Conservation (phyloP, 2,888 invertebrate genomes). For the Bruchidius siliquastri region DNA sequence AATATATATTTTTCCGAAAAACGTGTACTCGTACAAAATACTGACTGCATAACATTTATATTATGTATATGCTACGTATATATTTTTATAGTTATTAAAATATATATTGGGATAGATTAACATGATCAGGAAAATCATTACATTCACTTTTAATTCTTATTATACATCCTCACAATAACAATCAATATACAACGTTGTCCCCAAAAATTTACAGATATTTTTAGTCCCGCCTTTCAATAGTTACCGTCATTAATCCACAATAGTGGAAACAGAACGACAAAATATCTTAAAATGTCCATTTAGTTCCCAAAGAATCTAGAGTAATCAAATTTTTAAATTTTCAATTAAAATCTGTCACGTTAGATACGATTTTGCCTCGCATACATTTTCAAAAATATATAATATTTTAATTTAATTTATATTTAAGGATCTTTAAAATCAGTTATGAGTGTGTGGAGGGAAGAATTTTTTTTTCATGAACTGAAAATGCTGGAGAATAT, state of each 20-base stretch:
- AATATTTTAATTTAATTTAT: too few relatives aligned
- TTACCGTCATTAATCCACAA: not conserved
- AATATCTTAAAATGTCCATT: too few relatives aligned
- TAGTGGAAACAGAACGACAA: not conserved
- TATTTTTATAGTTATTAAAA: slow-evolving; percentile 40
- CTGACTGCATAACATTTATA: slow-evolving; percentile 42
- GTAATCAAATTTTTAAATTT: too few relatives aligned
- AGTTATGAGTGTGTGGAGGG: too few relatives aligned
- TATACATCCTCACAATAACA: slow-evolving; percentile 47
- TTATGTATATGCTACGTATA: slow-evolving; percentile 43
- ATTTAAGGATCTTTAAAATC: too few relatives aligned
- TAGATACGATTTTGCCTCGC: too few relatives aligned
- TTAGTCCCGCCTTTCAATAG: not conserved
- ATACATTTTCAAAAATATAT: too few relatives aligned
- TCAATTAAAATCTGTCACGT: too few relatives aligned
- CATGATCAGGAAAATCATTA: slow-evolving; percentile 38
- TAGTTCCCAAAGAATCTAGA: too few relatives aligned
- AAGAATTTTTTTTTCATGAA: too few relatives aligned
- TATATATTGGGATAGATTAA: slow-evolving; percentile 44
- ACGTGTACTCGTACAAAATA: slow-evolving; percentile 51
- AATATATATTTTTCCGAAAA: slow-evolving; percentile 46
- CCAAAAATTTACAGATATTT: slow-evolving; percentile 19
- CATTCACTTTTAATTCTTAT: slow-evolving; percentile 41
- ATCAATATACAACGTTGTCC: slow-evolving; percentile 37
- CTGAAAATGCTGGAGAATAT: too few relatives aligned